A percentile compares a stretch with the other conserved stretches of the same genome.
Conservation (phyloP, 1,140 invertebrate species). For the Lordiphosa stackelbergi region DNA sequence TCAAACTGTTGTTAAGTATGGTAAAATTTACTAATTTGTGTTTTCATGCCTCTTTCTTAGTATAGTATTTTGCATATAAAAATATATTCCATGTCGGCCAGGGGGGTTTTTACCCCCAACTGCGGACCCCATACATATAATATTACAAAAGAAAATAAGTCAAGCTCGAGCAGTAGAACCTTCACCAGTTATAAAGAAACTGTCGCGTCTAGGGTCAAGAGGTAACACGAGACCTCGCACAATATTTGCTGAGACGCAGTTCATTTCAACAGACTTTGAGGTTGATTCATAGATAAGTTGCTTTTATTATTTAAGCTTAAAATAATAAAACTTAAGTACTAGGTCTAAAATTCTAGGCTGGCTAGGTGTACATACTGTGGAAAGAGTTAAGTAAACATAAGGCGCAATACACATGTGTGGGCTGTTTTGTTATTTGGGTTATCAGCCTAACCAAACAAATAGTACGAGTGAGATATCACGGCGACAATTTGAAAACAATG, state of each 20-base stretch:
- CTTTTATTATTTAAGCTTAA: slow-evolving; percentile 22
- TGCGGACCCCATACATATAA: no score
- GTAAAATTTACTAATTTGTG: no score
- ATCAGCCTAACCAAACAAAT: slow-evolving; percentile 35
- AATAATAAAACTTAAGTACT: slow-evolving; percentile 19
- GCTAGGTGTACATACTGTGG: slow-evolving; percentile 15
- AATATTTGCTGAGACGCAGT: slow-evolving; percentile 3
- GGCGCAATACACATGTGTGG: slow-evolving; percentile 21
- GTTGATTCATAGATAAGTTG: slow-evolving; percentile 1
- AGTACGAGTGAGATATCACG: slow-evolving; percentile 39
- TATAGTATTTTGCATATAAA: no score
- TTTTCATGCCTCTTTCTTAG: no score
- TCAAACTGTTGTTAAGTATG: no score
- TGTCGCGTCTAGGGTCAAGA: slow-evolving; percentile 1
- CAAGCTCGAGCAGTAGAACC: not conserved
- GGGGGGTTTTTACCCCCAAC: no score
- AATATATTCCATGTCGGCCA: no score
- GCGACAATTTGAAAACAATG: slow-evolving; percentile 30
- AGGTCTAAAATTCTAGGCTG: slow-evolving; percentile 25
- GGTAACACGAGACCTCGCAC: not conserved
- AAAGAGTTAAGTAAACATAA: slow-evolving; percentile 14
- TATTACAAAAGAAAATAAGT: no score
- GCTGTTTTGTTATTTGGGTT: slow-evolving; percentile 32
- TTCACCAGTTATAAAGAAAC: not conserved
- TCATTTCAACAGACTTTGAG: slow-evolving; percentile 12